Base-by-base conservation (phyloP, 2,888 invertebrate species). In the Watsonalla binaria region DNA sequence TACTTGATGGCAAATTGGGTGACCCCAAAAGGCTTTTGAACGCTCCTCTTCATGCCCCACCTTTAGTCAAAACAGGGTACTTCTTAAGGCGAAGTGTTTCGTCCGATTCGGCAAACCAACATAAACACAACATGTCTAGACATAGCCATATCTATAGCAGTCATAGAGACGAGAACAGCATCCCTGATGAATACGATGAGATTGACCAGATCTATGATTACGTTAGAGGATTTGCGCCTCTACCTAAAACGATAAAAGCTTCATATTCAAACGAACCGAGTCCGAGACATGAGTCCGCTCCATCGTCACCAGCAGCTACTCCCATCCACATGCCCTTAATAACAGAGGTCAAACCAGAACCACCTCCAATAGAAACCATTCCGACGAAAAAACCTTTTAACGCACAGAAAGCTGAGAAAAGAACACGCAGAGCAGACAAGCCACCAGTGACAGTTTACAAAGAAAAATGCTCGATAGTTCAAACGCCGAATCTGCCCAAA, bases 141-240 rank as follows among this genome's bases (percentile, higher is more conserved):
- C 92, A 90, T 65, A 92, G 83, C 70, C 92, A 90, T 66, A 90
- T 90, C 62, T 89, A 92, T 71, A 89, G 90, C 65, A 91, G 90
- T 63, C 93, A 92, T 67, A 91, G 93, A 75, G 95, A 94, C 69
- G 94, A 93, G 72, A 93, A 92, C 66, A 92, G 92, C 61, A 92
- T 92, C 51, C 92, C 94, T 37, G 96, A 96, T 78, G 97, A 97
- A 73, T 97, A 98, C 84, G 97, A 98, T 69, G 98, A 98, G 86
- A 97, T 98, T 67, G 98, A 98, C 91, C 97, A 98, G 85, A 97
- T 98, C 63, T 98, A 98, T 80, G 97, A 98, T 79, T 98, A 98
- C 81, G 97, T 98, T 0, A 92, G 98, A 60, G 98, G 98, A 0
- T 95, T 98, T 67, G 97, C 97, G 51, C 97, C 97, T 1, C 92